phyloP scores from a whole-genome alignment of 2,797 vertebrate species.

The Halcyon chelicuti region DNA sequence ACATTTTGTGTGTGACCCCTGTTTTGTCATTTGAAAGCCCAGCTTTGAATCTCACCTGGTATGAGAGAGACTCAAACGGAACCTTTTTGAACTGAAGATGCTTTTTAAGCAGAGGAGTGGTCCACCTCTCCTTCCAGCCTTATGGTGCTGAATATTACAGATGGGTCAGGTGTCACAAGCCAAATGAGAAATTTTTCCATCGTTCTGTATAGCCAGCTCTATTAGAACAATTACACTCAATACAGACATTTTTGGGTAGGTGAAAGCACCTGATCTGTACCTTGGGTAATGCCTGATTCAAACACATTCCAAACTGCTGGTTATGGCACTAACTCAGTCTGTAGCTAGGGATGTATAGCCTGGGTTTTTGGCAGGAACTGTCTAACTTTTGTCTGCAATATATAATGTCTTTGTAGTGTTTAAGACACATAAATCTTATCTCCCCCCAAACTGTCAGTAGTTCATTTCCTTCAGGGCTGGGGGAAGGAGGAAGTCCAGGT shows the following conservation, averaged over 20 bases:
- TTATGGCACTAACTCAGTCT: slow-evolving; percentile 28
- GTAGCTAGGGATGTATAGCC: slow-evolving; percentile 23
- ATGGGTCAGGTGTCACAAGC: not conserved
- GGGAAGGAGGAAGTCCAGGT: slow-evolving; percentile 28
- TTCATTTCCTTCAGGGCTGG: slow-evolving; percentile 48
- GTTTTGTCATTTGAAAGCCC: not conserved
- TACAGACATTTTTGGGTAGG: not conserved
- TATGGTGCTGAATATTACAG: not conserved
- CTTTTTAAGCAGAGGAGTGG: not conserved
- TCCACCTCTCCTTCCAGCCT: not conserved
- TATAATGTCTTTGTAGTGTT: slow-evolving; percentile 55
- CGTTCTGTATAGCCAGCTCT: not conserved
- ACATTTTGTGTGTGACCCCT: not conserved
- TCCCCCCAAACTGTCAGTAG: slow-evolving; percentile 37
- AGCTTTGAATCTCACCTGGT: not conserved
- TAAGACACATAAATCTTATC: slow-evolving; percentile 65
- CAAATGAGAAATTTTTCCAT: not conserved
- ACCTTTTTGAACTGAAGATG: not conserved
- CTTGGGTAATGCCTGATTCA: slow-evolving; percentile 32
- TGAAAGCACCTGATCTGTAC: slow-evolving; percentile 47
- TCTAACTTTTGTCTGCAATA: slow-evolving; percentile 58
- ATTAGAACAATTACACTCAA: not conserved
- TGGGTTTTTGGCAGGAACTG: slow-evolving; percentile 41
- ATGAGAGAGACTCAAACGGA: not conserved
- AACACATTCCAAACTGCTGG: slow-evolving; percentile 13